Evolutionary conservation across 2,888 invertebrate genomes (phyloP), one percentile per base, ranked within the genome.

Genomic region (Dorcus hopei): DNA sequence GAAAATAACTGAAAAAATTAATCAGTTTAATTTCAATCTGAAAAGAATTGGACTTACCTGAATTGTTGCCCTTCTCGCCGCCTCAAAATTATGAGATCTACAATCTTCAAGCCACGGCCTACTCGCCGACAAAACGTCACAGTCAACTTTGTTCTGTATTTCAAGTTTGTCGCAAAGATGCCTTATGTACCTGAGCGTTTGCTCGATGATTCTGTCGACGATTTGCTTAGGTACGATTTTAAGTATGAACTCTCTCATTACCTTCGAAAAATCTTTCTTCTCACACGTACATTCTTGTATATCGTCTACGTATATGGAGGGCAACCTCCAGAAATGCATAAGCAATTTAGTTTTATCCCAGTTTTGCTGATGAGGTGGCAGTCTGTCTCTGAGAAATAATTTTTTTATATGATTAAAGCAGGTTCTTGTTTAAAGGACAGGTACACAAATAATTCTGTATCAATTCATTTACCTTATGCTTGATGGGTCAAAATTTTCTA

Each of bases 321-420:
- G 79, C 9, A 75, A 65, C 38, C 81, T 70, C 81, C 81, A 81
- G 51, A 78, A 77, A 50, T 76, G 73, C 80, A 81, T 80, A n/a
- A 80, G 61, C 9, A 79, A 64, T 60, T 75, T 75, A 0, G 75
- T 69, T 66, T 78, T 74, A 61, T 73, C 73, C 79, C 79, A 79
- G 19, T 68, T 63, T 63, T 71, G 70, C 59, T 74, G 72, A 41
- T 73, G 67, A 1, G 69, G 68, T 0, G 79, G 79, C 38, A 79
- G 61, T 14, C 33, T 53, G n/a, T 49, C 50, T 54, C 50, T 55
- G 43, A 43, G 53, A 49, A 33, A 26, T 26, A 6, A 26, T 26
- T 47, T 23, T n/a, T 43, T 16, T 9, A 19, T n/a, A n/a, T n/a
- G n/a, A n/a, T n/a, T n/a, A n/a, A n/a, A n/a, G n/a, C n/a, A n/a